These are phyloP conservation scores for Heliconius charithonia DNA, from an alignment of 2,888 invertebrate genomes.

Conservation along the genomic window DNA sequence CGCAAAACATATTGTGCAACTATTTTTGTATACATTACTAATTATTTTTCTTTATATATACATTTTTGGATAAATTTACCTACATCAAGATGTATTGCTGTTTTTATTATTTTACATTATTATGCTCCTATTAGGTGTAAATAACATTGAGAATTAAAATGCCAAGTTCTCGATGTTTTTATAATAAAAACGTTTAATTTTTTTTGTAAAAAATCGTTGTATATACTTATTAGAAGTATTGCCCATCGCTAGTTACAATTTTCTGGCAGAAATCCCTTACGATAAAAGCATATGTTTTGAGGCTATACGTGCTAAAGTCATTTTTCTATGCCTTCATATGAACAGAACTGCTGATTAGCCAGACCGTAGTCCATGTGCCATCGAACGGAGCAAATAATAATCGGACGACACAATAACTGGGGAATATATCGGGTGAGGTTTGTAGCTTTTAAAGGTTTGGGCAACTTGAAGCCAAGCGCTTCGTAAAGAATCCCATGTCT, in stretches of 20 bases:
- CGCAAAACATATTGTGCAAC: slow-evolving; percentile 40
- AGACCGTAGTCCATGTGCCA: neutral
- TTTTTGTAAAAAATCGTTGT: no score
- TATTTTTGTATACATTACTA: slow-evolving; percentile 23
- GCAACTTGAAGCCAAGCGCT: neutral
- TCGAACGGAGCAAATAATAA: neutral
- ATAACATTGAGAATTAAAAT: no score
- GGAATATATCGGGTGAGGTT: neutral
- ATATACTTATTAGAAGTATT: neutral
- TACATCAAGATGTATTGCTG: no score
- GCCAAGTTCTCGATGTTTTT: no score
- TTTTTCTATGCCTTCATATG: neutral
- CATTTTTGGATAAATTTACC: neutral
- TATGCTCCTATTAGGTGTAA: no score
- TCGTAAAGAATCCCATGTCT: neutral
- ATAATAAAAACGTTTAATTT: no score
- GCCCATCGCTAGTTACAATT: neutral
- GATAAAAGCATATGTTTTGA: neutral
- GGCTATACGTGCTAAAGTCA: neutral
- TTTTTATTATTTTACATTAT: no score
- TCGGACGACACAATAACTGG: slow-evolving; percentile 7
- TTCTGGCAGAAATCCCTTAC: neutral
- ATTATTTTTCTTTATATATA: neutral
- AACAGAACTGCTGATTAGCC: neutral
- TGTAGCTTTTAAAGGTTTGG: neutral